These are phyloP conservation scores for Musca domestica DNA, from an alignment of 1,140 invertebrate species.

Conservation along the genomic window DNA sequence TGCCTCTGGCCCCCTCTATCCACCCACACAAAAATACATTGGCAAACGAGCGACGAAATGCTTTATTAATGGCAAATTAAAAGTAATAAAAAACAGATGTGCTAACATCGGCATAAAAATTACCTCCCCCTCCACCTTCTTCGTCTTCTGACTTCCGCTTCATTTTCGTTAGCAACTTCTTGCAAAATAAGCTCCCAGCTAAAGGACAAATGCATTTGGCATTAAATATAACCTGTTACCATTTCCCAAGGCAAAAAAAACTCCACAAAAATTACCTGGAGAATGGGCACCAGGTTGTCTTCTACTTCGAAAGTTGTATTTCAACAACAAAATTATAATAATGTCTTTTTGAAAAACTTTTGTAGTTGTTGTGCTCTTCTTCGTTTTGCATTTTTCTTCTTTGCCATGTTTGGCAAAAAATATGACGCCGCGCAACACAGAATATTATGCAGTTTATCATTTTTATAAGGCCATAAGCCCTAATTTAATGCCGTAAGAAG, in stretches of 20 bases:
- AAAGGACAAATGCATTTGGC: slow-evolving; percentile 9
- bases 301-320: slow-evolving; percentile 14
- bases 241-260: slow-evolving; percentile 6
- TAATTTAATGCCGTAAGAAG: slow-evolving; percentile 52
- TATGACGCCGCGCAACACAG: slow-evolving; percentile 47
- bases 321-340: slow-evolving; percentile 27
- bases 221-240: slow-evolving; percentile 6
- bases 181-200: neutral
- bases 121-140: neutral
- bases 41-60: slow-evolving; percentile 37
- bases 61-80: slow-evolving; percentile 55
- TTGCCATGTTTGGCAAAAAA: slow-evolving; percentile 27
- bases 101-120: slow-evolving; percentile 48
- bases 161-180: neutral
- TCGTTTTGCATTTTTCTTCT: slow-evolving; percentile 2
- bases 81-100: slow-evolving; percentile 55
- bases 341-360: slow-evolving; percentile 25
- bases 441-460: slow-evolving; percentile 54
- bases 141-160: neutral
- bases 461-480: slow-evolving; percentile 38
- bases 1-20: too few relatives aligned
- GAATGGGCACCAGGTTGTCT: neutral
- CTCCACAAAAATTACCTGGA: slow-evolving; percentile 2
- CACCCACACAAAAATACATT: slow-evolving; percentile 10
- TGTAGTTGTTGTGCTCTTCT: slow-evolving; percentile 5